phyloP scores from a whole-genome alignment of 2,888 invertebrate species.

The Stictocephala bisonia region DNA sequence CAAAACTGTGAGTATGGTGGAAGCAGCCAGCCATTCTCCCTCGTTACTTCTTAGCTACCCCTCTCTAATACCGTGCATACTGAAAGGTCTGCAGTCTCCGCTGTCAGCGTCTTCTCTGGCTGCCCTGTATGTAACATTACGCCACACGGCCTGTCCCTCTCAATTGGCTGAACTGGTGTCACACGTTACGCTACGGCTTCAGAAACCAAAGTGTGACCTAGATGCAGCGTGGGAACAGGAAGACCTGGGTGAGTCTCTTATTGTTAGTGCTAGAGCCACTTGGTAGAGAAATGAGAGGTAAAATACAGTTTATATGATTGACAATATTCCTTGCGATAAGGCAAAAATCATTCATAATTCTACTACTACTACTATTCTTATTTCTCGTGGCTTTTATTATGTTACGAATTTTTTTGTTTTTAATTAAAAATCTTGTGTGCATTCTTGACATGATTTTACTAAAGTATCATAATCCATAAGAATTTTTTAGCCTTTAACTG shows the following conservation, averaged over 20 bases:
- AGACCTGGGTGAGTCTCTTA: constrained; percentile 64
- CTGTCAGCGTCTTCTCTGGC: constrained; percentile 78
- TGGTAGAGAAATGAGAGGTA: too few species aligned
- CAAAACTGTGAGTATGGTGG: constrained; percentile 67
- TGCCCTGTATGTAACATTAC: constrained; percentile 72
- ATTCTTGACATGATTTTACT: too few species aligned
- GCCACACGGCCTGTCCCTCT: constrained; percentile 66
- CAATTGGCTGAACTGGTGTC: constrained; percentile 73
- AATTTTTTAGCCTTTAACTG: too few species aligned
- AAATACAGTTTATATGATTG: too few species aligned
- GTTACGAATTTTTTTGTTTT: too few species aligned
- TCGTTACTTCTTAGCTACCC: constrained; percentile 66
- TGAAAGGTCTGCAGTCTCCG: constrained; percentile 78
- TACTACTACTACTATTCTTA: too few species aligned
- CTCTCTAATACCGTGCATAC: constrained; percentile 69
- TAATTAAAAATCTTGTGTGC: too few species aligned
- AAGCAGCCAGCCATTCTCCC: constrained; percentile 65
- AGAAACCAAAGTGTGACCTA: constrained; percentile 84
- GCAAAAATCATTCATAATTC: too few species aligned
- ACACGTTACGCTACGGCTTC: constrained; percentile 77
- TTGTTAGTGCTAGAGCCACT: constrained; percentile 47
- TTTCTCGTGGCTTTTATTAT: too few species aligned
- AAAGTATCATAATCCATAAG: too few species aligned
- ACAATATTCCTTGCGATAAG: too few species aligned
- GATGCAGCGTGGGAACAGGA: constrained; percentile 79